Percentiles rank a stretch among this genome's conserved stretches.
These are phyloP conservation scores for Lynx canadensis DNA, from an alignment of 2,113 vertebrate species.

Conservation along the genomic window DNA sequence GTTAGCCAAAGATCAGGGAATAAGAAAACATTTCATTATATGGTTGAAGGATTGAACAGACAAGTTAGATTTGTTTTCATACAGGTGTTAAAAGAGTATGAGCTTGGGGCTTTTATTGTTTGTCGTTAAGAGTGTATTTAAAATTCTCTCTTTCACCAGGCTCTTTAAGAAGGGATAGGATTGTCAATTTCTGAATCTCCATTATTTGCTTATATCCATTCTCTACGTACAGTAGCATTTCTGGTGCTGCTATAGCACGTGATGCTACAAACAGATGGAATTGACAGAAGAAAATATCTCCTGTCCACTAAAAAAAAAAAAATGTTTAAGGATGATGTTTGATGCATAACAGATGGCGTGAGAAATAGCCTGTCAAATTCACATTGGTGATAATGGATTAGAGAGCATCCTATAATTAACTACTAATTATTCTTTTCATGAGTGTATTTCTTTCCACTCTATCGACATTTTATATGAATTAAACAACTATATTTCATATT, in stretches of 20 bases:
- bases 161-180: background rate
- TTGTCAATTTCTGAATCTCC: background rate
- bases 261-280: conserved; percentile 52
- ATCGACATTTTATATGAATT: background rate
- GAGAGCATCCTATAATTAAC: background rate
- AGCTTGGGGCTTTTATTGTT: background rate
- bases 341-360: conserved; percentile 61
- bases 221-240: background rate
- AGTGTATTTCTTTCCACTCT: background rate
- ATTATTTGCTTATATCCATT: background rate
- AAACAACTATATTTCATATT: background rate
- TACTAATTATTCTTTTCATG: background rate
- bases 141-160: background rate
- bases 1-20: background rate
- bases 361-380: conserved; percentile 54
- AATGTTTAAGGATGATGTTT: background rate
- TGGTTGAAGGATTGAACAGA: conserved; percentile 1
- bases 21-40: background rate
- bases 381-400: background rate
- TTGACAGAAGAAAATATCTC: background rate
- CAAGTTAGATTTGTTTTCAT: conserved; percentile 34
- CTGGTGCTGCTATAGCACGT: background rate
- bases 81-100: background rate
- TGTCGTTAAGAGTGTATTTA: background rate
- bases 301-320: conserved; percentile 28